phyloP scores from a whole-genome alignment of 2,797 vertebrate genomes.

The Sandelia bainsii region DNA sequence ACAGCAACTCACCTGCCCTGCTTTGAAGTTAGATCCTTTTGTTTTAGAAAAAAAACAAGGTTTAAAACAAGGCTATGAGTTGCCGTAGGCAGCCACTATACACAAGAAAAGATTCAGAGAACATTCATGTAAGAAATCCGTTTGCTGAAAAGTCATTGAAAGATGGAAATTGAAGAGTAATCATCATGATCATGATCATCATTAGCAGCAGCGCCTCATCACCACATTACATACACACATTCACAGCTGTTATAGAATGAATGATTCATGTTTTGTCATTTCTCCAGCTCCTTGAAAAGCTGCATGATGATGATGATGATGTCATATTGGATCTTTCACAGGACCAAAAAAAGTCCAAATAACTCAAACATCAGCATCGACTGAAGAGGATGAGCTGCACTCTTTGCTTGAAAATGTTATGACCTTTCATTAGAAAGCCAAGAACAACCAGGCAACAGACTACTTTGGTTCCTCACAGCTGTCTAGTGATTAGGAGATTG shows the following conservation, averaged over 20 bases:
- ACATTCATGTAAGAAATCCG: not conserved
- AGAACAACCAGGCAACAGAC: conserved; percentile 1
- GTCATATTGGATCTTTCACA: conserved; percentile 29
- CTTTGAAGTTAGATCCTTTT: not conserved
- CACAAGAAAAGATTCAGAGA: not conserved
- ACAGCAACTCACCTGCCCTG: conserved; percentile 2
- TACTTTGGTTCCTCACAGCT: conserved; percentile 6
- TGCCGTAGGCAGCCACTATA: not conserved
- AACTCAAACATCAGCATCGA: conserved; percentile 6
- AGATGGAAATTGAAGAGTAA: conserved; percentile 10
- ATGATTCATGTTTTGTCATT: conserved; percentile 53
- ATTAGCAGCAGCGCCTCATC: not conserved
- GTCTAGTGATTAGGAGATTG: conserved; percentile 21
- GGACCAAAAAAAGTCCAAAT: conserved; percentile 14
- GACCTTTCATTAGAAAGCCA: conserved; percentile 38
- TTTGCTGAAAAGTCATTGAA: conserved; percentile 3
- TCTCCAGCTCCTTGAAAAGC: conserved; percentile 44
- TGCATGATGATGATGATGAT: conserved; percentile 44
- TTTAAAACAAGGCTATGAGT: not conserved
- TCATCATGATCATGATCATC: not conserved
- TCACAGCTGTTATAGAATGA: conserved; percentile 38
- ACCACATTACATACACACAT: conserved; percentile 11
- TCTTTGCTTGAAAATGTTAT: conserved; percentile 33
- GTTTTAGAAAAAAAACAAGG: too few relatives aligned
- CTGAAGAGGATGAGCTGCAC: conserved; percentile 21